phyloP scores from a whole-genome alignment of 2,888 invertebrate species.

The Smittia aterrima region DNA sequence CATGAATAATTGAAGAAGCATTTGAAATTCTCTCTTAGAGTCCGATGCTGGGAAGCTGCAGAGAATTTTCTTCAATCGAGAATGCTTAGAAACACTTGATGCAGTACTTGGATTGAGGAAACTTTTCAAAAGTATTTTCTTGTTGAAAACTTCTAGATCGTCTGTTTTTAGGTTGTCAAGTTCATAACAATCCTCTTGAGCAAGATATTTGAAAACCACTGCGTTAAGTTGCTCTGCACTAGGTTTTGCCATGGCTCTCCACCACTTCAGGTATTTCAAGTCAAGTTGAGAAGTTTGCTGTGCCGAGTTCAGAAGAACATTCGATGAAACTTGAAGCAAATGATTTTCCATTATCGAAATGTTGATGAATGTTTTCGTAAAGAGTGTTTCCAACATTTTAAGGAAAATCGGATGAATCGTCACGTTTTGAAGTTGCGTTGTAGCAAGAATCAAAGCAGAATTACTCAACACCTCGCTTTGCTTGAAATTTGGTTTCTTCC shows the following conservation, averaged over 20 bases:
- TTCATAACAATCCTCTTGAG: background rate
- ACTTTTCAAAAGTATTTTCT: background rate
- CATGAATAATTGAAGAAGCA: background rate
- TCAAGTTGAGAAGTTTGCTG: background rate
- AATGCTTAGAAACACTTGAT: background rate
- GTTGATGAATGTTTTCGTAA: background rate
- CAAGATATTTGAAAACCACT: background rate
- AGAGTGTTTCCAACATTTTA: background rate
- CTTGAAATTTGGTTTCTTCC: background rate
- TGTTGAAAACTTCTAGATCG: background rate
- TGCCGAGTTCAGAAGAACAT: background rate
- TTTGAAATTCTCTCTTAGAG: background rate
- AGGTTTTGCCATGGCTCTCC: background rate
- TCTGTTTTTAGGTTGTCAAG: background rate
- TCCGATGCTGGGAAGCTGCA: background rate
- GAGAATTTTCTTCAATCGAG: background rate
- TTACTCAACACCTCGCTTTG: background rate
- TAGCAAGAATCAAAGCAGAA: background rate
- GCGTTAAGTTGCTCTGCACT: background rate
- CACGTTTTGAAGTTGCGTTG: background rate
- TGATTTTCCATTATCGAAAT: background rate
- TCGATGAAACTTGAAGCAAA: background rate
- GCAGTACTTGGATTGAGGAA: background rate
- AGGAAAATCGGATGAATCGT: background rate
- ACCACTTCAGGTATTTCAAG: background rate